Base-by-base conservation (phyloP, 2,888 invertebrate species). In the Polydesmus complanatus region DNA sequence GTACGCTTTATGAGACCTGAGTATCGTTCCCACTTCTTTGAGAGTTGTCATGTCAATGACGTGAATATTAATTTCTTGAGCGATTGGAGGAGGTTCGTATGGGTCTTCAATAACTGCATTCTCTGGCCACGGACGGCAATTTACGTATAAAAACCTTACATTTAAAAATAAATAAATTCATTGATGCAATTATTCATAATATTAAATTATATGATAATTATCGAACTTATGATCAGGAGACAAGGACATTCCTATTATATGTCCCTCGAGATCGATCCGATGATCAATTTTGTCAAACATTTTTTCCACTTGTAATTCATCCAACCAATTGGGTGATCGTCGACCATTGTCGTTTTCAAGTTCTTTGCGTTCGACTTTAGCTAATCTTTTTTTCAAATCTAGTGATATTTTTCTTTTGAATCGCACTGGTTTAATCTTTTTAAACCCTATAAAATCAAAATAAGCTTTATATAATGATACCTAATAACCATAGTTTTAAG, bases 21-120 rank as follows among this genome's bases (percentile, higher is more conserved):
- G 72, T 83, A 88, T 86, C 61, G 82, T 84, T 2, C 88, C 88
- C 2, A 88, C 85, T 68, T 73, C 58, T 58, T 53, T 58, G 21
- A 61, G 23, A 0, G 83, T 86, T 62, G 81, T 80, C 65, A 90
- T 76, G 75, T 90, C 89, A 67, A 89, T 88, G 0, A 89, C 88
- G 69, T 88, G 88, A 66, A 90, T 85, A 70, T 89, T 88, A 58
- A 89, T 88, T 77, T 88, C 87, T 74, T 87, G 85, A 14, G 88
- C 88, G 66, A 88, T 87, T 0, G 88, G 88, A 0, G 89, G 88
- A 14, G 88, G 88, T 69, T 84, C 81, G 56, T 88, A 73, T 0
- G 88, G 85, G 75, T 87, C 83, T 18, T 81, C 79, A 65, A 88
- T 87, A 26, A 78, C 76, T 70, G 85, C 87, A 60, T 83, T 83